These are phyloP conservation scores for Anoplolepis gracilipes DNA, from an alignment of 1,140 invertebrate species.

Conservation along the genomic window DNA sequence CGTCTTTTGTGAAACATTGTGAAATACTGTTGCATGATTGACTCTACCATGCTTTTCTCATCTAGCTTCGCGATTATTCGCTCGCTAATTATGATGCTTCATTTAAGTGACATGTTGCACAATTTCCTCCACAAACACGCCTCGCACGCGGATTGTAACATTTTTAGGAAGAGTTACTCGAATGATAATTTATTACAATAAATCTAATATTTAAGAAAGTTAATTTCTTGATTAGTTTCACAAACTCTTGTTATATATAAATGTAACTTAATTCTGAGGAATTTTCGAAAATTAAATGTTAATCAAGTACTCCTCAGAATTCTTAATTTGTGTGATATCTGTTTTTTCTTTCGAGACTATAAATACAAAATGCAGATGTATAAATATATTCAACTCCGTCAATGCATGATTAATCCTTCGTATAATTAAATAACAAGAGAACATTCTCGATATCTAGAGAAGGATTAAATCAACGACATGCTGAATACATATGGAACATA, in stretches of 20 bases:
- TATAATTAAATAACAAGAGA: not conserved
- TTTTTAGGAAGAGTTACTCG: not conserved
- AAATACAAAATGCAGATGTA: not conserved
- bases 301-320: too few relatives aligned
- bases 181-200: conserved; percentile 13
- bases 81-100: not conserved
- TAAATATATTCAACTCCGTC: not conserved
- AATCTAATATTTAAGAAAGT: not conserved
- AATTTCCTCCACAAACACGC: not conserved
- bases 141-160: not conserved
- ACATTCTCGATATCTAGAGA: not conserved
- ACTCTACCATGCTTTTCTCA: not conserved
- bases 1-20: not conserved
- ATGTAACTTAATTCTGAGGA: not conserved
- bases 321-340: too few relatives aligned
- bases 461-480: conserved; percentile 18
- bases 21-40: not conserved
- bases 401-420: not conserved
- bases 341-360: not conserved
- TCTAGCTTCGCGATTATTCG: not conserved
- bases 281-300: not conserved
- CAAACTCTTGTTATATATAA: not conserved
- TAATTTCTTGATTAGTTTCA: not conserved
- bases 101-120: conserved; percentile 21
- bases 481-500: conserved; percentile 19